A percentile compares a stretch with the other conserved stretches of the same genome.
Conservation (phyloP, 2,797 vertebrate genomes). For the Corythornis leucogaster region DNA sequence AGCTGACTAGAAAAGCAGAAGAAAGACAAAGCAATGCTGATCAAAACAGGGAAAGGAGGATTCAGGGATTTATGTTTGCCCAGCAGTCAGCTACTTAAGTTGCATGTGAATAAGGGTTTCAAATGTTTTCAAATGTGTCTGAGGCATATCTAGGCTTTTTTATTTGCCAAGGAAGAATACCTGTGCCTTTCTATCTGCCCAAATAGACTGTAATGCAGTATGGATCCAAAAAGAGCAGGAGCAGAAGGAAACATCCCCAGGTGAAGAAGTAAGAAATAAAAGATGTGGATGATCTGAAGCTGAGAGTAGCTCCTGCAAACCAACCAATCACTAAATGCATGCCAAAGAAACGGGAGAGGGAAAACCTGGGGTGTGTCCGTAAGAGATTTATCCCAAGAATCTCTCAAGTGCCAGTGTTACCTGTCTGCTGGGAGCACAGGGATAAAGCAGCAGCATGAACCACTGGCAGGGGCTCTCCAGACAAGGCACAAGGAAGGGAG, state of each 20-base stretch:
- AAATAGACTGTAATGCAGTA: neutral
- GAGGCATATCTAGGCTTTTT: slow-evolving; percentile 1
- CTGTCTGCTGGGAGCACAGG: neutral
- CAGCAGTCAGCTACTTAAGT: slow-evolving; percentile 16
- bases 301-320: slow-evolving; percentile 7
- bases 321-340: neutral
- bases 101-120: slow-evolving; percentile 8
- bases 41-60: neutral
- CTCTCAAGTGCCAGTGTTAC: neutral
- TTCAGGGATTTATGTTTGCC: slow-evolving; percentile 26
- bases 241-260: neutral
- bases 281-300: neutral
- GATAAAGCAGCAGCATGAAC: neutral
- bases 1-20: slow-evolving; percentile 3
- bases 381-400: neutral
- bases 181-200: slow-evolving; percentile 5
- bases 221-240: slow-evolving; percentile 13
- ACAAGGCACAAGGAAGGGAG: neutral
- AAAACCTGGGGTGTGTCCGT: neutral
- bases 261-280: slow-evolving; percentile 26
- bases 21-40: neutral
- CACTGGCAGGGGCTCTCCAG: neutral
- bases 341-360: neutral
- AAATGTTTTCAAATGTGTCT: slow-evolving; percentile 11
- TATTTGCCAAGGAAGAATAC: slow-evolving; percentile 21